Conservation (phyloP, 2,888 invertebrate species). For the Salticus scenicus region DNA sequence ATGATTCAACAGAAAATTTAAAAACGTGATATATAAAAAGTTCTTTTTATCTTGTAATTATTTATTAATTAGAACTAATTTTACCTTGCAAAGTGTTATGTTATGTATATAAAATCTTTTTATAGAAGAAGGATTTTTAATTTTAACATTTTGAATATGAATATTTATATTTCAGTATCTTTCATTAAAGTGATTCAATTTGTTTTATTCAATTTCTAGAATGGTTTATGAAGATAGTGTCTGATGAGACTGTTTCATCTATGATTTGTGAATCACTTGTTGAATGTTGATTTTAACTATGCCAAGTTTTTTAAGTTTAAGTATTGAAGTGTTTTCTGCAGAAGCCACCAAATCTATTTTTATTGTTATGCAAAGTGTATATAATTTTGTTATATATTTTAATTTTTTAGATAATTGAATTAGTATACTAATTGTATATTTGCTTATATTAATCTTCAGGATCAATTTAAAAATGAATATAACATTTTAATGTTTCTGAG, state of each 20-base stretch:
- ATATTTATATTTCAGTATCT: too few species aligned
- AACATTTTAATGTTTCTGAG: background rate
- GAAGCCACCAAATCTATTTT: background rate
- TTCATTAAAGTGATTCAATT: background rate
- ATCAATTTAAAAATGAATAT: background rate
- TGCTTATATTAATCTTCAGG: background rate
- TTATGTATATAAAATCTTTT: too few species aligned
- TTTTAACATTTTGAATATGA: too few species aligned
- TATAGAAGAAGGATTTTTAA: too few species aligned
- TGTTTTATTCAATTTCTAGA: background rate
- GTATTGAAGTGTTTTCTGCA: background rate
- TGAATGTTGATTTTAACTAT: background rate
- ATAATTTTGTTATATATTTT: constrained; percentile 9
- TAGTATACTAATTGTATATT: background rate
- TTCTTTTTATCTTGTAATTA: too few species aligned
- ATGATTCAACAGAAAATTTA: too few species aligned
- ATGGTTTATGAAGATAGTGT: background rate
- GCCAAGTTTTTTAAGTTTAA: constrained; percentile 4
- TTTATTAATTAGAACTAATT: too few species aligned
- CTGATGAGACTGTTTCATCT: background rate
- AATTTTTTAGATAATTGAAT: background rate
- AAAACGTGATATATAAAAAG: too few species aligned
- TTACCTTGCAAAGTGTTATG: too few species aligned
- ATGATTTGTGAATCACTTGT: background rate
- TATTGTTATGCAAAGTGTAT: background rate